A percentile compares a stretch with the other conserved stretches of the same genome.
These are phyloP conservation scores for Tapirus indicus DNA, from an alignment of 2,797 vertebrate genomes.

Conservation along the genomic window DNA sequence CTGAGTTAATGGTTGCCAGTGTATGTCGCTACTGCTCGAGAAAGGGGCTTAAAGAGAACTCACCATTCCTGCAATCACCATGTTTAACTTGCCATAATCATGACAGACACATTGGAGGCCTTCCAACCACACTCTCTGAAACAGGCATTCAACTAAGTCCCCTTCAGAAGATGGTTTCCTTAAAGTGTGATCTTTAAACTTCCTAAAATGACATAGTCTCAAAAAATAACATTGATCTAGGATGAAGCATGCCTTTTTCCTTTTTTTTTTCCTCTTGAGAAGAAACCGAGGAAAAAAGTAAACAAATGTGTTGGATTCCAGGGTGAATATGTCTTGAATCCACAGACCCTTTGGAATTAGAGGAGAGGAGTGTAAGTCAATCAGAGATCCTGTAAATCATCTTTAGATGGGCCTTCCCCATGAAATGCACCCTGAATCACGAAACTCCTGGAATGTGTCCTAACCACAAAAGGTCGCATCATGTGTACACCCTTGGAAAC, in stretches of 20 bases:
- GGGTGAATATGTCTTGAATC: background rate
- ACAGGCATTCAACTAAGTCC: fast-evolving
- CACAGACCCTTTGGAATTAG: background rate
- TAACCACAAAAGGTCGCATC: background rate
- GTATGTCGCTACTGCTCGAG: background rate
- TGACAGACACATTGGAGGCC: fast-evolving
- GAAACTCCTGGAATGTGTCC: no score
- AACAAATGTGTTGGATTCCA: background rate
- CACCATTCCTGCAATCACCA: background rate
- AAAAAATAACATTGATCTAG: no score
- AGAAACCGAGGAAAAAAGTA: background rate
- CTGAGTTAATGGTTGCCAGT: fast-evolving
- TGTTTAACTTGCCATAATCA: fast-evolving
- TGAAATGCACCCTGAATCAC: background rate
- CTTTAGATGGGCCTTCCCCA: no score
- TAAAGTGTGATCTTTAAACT: background rate
- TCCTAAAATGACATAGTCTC: background rate
- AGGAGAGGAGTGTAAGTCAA: no score
- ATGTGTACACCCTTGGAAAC: background rate
- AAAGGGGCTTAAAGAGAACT: background rate
- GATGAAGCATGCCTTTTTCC: background rate
- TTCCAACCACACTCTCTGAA: no score
- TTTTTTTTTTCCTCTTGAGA: background rate
- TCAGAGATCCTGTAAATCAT: background rate
- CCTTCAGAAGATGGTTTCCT: background rate